Conservation (phyloP, 2,888 invertebrate species). For the Acrobasis consociella region DNA sequence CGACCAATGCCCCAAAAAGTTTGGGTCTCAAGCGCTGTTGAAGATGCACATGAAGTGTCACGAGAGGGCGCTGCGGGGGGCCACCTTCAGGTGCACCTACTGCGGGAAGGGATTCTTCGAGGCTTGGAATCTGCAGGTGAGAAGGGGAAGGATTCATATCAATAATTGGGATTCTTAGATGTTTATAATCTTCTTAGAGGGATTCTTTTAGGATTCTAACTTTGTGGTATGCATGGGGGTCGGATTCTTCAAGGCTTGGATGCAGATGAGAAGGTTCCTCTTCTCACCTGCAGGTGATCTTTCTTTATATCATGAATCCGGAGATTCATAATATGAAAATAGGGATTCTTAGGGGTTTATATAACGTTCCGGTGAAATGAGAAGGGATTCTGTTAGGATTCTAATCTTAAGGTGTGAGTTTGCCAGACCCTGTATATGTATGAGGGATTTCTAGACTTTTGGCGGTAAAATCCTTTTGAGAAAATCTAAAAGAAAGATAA, state of each 20-base stretch:
- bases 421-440: too few species aligned
- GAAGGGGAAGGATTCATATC: background rate
- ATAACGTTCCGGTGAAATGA: too few species aligned
- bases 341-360: too few species aligned
- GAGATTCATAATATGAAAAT: too few species aligned
- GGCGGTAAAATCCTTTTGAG: too few species aligned
- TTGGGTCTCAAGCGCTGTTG: constrained; percentile 62
- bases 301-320: background rate
- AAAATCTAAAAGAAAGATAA: too few species aligned
- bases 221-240: too few species aligned
- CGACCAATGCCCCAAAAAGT: constrained; percentile 65
- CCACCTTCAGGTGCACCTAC: constrained; percentile 64
- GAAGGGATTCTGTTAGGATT: too few species aligned
- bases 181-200: constrained; percentile 55
- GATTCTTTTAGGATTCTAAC: background rate
- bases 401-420: too few species aligned
- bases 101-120: constrained; percentile 74
- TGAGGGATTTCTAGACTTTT: too few species aligned
- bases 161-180: constrained; percentile 57
- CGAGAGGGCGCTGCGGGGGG: constrained; percentile 55
- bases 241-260: background rate
- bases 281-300: too few species aligned
- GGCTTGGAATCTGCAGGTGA: constrained; percentile 63
- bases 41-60: constrained; percentile 71
- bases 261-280: background rate